phyloP scores from a whole-genome alignment of 2,888 invertebrate species.

The Leptothorax acervorum region DNA sequence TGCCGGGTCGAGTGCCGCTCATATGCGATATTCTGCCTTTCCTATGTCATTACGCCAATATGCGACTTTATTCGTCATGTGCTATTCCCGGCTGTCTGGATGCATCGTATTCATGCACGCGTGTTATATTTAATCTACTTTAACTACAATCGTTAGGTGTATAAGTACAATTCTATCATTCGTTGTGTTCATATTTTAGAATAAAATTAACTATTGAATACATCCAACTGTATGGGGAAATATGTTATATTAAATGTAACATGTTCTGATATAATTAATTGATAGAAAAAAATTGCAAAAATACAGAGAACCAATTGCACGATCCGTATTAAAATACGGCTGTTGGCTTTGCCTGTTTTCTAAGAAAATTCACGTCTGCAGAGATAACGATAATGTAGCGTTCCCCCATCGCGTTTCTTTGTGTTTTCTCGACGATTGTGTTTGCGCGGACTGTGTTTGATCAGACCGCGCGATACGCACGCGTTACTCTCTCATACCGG shows the following conservation, averaged over 20 bases:
- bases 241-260: conserved; percentile 1
- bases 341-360: conserved; percentile 30
- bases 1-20: conserved; percentile 60
- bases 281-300: neutral
- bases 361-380: conserved; percentile 36
- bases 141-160: neutral
- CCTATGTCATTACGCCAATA: conserved; percentile 54
- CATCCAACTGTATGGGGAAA: neutral
- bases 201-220: neutral
- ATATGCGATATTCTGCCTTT: conserved; percentile 64
- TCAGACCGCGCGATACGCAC: conserved; percentile 42
- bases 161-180: neutral
- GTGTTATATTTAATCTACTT: neutral
- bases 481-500: conserved; percentile 34
- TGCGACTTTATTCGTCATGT: conserved; percentile 51
- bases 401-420: conserved; percentile 8
- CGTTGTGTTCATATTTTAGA: neutral
- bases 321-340: conserved; percentile 31
- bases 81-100: conserved; percentile 25
- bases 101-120: conserved; percentile 2
- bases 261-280: neutral
- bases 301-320: neutral
- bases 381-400: conserved; percentile 37
- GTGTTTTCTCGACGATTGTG: conserved; percentile 33
- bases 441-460: conserved; percentile 44